Evolutionary conservation across 2,888 invertebrate species (phyloP), one percentile per base, ranked within the genome.

Genomic region (Quadriops clusia): DNA sequence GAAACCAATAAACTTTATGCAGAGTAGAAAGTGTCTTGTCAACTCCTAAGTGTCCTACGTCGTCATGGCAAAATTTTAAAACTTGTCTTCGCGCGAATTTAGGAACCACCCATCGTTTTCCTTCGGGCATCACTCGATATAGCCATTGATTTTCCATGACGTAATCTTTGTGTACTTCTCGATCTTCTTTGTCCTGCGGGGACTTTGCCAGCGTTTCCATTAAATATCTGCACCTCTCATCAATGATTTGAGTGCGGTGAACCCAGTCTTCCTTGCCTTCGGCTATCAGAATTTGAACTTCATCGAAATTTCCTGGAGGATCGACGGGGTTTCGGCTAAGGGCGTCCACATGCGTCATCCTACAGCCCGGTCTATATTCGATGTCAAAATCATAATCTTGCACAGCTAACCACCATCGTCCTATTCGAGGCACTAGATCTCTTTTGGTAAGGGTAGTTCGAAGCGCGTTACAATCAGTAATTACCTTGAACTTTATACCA

Each of bases 271-370:
- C 31, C 16, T 31, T 12, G n/a, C n/a, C n/a, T n/a, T n/a, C n/a
- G n/a, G n/a, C n/a, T n/a, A n/a, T n/a, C n/a, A n/a, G n/a, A n/a
- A n/a, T n/a, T n/a, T n/a, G n/a, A n/a, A n/a, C n/a, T n/a, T n/a
- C n/a, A n/a, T n/a, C n/a, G n/a, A n/a, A n/a, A n/a, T n/a, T n/a
- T n/a, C n/a, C n/a, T n/a, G n/a, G n/a, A n/a, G n/a, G n/a, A 20
- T 28, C 20, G 11, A 17, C 11, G 11, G 28, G 28, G 18, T 47
- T 47, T n/a, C 47, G 22, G 11, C 49, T 44, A 8, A 51, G 25
- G 4, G 46, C 43, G 36, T 49, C 49, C 5, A 43, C 52, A 40
- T 53, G 52, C 5, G 34, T 30, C 51, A 54, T 52, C 26, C 36
- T 41, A 2, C 31, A 17, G 1, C 50, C 51, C 4, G 45, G 38